These are phyloP conservation scores for Dromaius novaehollandiae DNA, from an alignment of 2,113 vertebrate genomes.

Conservation along the genomic window DNA sequence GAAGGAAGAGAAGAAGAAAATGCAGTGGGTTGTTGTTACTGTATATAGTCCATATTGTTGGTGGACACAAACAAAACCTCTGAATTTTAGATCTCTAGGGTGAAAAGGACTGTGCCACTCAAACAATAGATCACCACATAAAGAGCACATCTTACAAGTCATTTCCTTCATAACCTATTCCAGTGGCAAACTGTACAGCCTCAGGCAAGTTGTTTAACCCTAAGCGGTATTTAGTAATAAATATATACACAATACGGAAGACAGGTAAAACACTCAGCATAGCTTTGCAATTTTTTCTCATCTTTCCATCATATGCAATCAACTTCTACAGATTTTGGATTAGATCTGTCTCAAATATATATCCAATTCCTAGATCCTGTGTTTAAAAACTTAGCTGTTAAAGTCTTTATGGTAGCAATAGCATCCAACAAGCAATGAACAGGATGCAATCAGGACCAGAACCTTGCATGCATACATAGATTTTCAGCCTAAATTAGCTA, in stretches of 20 bases:
- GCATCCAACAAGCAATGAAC: not conserved
- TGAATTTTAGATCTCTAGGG: not conserved
- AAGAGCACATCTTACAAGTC: not conserved
- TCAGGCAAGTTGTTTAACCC: not conserved
- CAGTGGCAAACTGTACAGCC: not conserved
- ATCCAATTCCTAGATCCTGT: not conserved
- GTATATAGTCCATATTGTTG: not conserved
- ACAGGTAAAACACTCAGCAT: not conserved
- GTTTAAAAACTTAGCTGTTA: not conserved
- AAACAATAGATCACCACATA: not conserved
- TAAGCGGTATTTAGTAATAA: not conserved
- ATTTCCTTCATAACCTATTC: not conserved
- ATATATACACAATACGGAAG: not conserved
- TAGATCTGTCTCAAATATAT: not conserved
- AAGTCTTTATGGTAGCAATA: not conserved
- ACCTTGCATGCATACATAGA: not conserved
- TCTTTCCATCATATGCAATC: not conserved
- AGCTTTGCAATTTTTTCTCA: not conserved
- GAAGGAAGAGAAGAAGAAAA: not conserved
- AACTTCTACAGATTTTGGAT: not conserved
- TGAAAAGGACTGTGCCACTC: not conserved
- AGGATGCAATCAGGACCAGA: not conserved
- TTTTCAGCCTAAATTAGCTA: not conserved
- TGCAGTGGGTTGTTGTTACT: not conserved
- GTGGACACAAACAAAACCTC: not conserved